A percentile compares a stretch with the other conserved stretches of the same genome.
Conservation (phyloP, 2,797 vertebrate genomes). For the Avahi laniger region DNA sequence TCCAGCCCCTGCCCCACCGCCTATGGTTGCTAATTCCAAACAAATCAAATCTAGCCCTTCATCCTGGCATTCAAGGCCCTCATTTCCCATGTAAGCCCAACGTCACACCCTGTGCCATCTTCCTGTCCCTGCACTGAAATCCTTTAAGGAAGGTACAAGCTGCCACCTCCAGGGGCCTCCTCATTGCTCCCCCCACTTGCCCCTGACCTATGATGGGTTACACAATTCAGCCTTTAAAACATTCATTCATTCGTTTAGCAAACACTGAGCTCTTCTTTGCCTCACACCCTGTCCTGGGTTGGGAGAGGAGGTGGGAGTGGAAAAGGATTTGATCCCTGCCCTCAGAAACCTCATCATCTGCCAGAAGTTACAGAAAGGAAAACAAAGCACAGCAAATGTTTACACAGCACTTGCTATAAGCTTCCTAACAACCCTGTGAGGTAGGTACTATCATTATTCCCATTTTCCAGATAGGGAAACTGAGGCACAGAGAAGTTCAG, state of each 20-base stretch:
- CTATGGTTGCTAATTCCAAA: background rate
- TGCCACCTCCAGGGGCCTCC: background rate
- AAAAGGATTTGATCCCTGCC: background rate
- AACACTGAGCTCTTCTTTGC: background rate
- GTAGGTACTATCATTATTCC: background rate
- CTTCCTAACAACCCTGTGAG: background rate
- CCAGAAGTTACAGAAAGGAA: background rate
- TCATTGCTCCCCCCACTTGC: background rate
- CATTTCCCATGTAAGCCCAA: background rate
- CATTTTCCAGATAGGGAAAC: constrained; percentile 27
- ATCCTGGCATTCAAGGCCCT: background rate
- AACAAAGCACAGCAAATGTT: background rate
- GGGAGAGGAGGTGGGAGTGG: background rate
- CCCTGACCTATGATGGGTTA: background rate
- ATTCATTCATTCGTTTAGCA: background rate
- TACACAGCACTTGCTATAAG: background rate
- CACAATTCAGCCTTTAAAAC: background rate
- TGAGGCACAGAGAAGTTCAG: background rate
- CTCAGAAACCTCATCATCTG: background rate
- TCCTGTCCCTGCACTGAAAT: background rate
- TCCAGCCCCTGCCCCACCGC: background rate
- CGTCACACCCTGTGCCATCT: background rate
- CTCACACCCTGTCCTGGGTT: background rate
- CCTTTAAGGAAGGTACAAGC: background rate
- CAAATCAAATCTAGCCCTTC: background rate